Evolutionary conservation across 2,797 vertebrate genomes (phyloP), one percentile per base, ranked within the genome.

Genomic region (Phoebastria nigripes): DNA sequence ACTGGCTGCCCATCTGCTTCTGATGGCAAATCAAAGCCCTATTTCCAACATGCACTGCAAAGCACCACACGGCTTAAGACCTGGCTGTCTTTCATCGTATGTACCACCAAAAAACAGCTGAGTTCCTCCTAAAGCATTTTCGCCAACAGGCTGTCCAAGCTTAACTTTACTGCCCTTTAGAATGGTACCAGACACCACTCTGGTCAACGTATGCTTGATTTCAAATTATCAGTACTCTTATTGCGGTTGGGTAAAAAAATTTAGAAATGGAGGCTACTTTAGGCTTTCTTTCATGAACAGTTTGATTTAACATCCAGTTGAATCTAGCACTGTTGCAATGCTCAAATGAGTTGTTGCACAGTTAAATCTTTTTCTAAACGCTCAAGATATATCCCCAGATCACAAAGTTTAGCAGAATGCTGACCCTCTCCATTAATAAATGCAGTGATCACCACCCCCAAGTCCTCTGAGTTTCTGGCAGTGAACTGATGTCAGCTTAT

Each of bases 1-100:
- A 31, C 55, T 63, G 51, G 71, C 88, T 87, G 72, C 62, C 93
- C 93, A 86, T 56, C 87, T 95, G 93, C 94, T 89, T 86, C 79
- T 72, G 59, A 93, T 0, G 1, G 78, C 65, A 93, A 90, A 93
- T 65, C 79, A 77, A 90, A 96, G 67, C 29, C 59, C 49, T 31
- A 0, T 52, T 90, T 80, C 63, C 56, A 93, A 39, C 63, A 42
- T 3, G 11, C 15, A 37, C 25, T 41, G 49, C 55, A 88, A 72
- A 82, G 49, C 63, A 86, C 51, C 2, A 3, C 46, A 41, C 21
- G 31, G 58, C 31, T 82, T 41, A 55, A 92, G 89, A 71, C 51
- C 31, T 70, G 66, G n/a, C 49, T 83, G 31, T 54, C 41, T 77
- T 65, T 76, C 55, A 56, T 66, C 11, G 0, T 4, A 37, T 8